phyloP scores from a whole-genome alignment of 92 coral and sea anemone species.

The Anthopleura xanthogrammica region DNA sequence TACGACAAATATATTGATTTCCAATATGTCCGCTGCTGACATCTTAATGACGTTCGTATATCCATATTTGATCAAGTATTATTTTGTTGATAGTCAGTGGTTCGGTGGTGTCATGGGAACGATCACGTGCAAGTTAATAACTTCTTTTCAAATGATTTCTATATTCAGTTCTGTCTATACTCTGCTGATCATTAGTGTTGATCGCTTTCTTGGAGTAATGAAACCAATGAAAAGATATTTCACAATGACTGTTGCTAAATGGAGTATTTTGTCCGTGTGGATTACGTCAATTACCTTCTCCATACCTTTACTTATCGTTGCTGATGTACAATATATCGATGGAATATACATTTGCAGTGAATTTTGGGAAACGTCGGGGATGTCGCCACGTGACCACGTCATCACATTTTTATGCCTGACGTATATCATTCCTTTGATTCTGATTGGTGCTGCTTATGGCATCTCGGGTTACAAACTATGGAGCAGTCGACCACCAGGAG shows the following conservation, averaged over 20 bases:
- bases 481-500: constrained; percentile 63
- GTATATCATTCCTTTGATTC: constrained; percentile 52
- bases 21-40: constrained; percentile 78
- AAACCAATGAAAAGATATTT: constrained; percentile 51
- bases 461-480: constrained; percentile 62
- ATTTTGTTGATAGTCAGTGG: constrained; percentile 60
- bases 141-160: constrained; percentile 56
- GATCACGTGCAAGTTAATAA: constrained; percentile 51
- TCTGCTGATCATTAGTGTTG: constrained; percentile 61
- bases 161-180: constrained; percentile 62
- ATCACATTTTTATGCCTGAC: constrained; percentile 42
- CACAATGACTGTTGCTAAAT: constrained; percentile 25
- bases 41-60: constrained; percentile 62
- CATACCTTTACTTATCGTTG: constrained; percentile 52
- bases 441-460: constrained; percentile 50
- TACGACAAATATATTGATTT: constrained; percentile 58
- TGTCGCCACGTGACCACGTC: constrained; percentile 48
- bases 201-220: constrained; percentile 66
- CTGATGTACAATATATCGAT: constrained; percentile 25
- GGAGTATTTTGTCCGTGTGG: constrained; percentile 52
- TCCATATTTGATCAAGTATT: constrained; percentile 49
- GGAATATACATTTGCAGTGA: constrained; percentile 40
- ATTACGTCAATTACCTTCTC: constrained; percentile 45
- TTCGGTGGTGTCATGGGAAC: constrained; percentile 70
- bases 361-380: constrained; percentile 43